These are phyloP conservation scores for Microctonus hyperodae DNA, from an alignment of 2,888 invertebrate species.

Conservation along the genomic window DNA sequence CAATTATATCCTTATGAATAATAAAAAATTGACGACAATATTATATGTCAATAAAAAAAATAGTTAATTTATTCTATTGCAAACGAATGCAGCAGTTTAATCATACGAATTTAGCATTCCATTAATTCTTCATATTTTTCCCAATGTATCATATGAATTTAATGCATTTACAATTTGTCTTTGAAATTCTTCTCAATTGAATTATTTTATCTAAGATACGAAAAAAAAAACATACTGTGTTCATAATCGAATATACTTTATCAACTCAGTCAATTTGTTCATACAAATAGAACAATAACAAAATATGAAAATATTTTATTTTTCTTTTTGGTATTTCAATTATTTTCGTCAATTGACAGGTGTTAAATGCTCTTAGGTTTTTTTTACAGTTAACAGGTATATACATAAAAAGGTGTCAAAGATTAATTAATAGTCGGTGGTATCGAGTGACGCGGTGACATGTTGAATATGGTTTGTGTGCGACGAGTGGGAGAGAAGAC, in stretches of 20 bases:
- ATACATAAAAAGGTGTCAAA: slow-evolving; percentile 1
- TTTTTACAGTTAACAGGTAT: background rate
- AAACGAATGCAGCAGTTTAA: background rate
- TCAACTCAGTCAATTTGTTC: background rate
- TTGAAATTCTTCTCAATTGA: too few relatives aligned
- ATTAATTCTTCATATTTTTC: background rate
- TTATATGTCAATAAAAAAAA: background rate
- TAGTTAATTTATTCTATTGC: background rate
- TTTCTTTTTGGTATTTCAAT: background rate
- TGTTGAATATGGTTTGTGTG: background rate
- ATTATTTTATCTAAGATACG: too few relatives aligned
- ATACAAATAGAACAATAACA: background rate
- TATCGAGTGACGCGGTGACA: slow-evolving; percentile 6
- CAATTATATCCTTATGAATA: too few relatives aligned
- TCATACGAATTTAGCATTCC: background rate
- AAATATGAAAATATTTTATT: background rate
- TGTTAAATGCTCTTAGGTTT: background rate
- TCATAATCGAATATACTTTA: background rate
- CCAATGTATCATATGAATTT: background rate
- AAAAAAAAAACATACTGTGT: too few relatives aligned
- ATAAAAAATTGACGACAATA: too few relatives aligned
- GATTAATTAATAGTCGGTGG: slow-evolving; percentile 1
- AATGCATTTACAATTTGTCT: background rate
- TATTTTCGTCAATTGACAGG: background rate
- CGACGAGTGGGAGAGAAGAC: slow-evolving; percentile 19